Conservation (phyloP, 2,797 vertebrate species). For the Melanotaenia parkinsoni region DNA sequence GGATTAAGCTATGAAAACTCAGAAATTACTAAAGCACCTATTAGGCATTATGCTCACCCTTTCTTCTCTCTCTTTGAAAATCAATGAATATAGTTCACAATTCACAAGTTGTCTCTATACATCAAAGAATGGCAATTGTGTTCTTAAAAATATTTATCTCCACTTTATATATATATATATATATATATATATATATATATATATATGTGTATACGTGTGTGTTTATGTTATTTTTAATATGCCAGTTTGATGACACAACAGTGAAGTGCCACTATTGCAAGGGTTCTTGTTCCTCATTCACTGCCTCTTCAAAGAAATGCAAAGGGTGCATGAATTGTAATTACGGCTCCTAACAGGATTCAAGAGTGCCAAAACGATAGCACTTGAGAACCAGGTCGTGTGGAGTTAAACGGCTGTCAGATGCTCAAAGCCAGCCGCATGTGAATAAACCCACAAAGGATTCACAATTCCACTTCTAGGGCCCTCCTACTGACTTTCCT, state of each 20-base stretch:
- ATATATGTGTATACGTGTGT: too few relatives aligned
- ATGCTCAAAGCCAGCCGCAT: conserved; percentile 78
- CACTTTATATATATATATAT: neutral
- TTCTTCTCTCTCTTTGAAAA: conserved; percentile 81
- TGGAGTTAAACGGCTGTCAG: conserved; percentile 88
- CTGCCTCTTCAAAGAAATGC: conserved; percentile 74
- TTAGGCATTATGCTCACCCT: conserved; percentile 86
- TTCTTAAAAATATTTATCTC: conserved; percentile 36
- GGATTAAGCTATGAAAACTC: conserved; percentile 99
- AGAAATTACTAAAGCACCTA: conserved; percentile 98
- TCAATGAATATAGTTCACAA: conserved; percentile 70
- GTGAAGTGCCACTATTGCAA: conserved; percentile 33
- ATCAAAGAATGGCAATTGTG: conserved; percentile 53
- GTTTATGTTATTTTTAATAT: neutral
- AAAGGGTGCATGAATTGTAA: conserved; percentile 81
- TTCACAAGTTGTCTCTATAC: conserved; percentile 63
- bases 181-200: too few relatives aligned
- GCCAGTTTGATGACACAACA: conserved; percentile 28
- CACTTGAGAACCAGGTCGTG: conserved; percentile 84
- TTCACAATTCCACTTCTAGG: conserved; percentile 58
- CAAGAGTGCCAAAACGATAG: conserved; percentile 75
- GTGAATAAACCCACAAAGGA: conserved; percentile 76
- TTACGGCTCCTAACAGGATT: conserved; percentile 85
- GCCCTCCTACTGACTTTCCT: conserved; percentile 51
- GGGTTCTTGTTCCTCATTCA: conserved; percentile 54